phyloP scores from a whole-genome alignment of 2,797 vertebrate species.

The Menidia menidia region DNA sequence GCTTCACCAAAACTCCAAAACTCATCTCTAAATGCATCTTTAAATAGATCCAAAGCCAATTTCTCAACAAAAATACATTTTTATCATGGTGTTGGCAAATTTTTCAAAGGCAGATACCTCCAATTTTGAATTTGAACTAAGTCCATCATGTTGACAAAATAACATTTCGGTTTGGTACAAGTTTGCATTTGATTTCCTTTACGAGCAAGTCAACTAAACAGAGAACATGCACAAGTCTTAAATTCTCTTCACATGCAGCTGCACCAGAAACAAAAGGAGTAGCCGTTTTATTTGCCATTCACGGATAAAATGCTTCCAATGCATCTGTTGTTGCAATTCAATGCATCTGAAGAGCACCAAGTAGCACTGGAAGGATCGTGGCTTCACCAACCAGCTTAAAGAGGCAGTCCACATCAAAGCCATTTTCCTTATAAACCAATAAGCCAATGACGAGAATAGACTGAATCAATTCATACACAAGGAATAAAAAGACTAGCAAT shows the following conservation, averaged over 20 bases:
- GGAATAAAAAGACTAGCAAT: neutral
- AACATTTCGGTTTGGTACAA: slow-evolving; percentile 16
- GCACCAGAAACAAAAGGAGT: slow-evolving; percentile 52
- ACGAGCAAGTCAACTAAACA: slow-evolving; percentile 42
- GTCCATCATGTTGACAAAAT: slow-evolving; percentile 2
- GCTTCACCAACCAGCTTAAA: slow-evolving; percentile 64
- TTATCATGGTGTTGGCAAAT: neutral
- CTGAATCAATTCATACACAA: neutral
- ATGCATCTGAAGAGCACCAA: slow-evolving; percentile 3
- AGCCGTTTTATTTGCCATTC: slow-evolving; percentile 38
- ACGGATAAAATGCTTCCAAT: slow-evolving; percentile 63
- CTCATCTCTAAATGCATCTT: slow-evolving; percentile 2
- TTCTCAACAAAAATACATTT: neutral
- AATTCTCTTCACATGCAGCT: slow-evolving; percentile 62
- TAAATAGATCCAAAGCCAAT: neutral
- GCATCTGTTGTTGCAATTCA: slow-evolving; percentile 27
- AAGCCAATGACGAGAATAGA: neutral
- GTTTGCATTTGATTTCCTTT: slow-evolving; percentile 7
- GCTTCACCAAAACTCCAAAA: neutral
- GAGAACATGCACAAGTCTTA: slow-evolving; percentile 67
- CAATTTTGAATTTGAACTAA: neutral
- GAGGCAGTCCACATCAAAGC: slow-evolving; percentile 66
- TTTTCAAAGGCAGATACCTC: slow-evolving; percentile 8
- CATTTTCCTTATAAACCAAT: slow-evolving; percentile 4
- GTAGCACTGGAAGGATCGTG: slow-evolving; percentile 51